Percentiles rank a stretch among this genome's conserved stretches.
Conservation (phyloP, 37 sponge, comb jelly and placozoan species). For the Dysidea cf. avara region DNA sequence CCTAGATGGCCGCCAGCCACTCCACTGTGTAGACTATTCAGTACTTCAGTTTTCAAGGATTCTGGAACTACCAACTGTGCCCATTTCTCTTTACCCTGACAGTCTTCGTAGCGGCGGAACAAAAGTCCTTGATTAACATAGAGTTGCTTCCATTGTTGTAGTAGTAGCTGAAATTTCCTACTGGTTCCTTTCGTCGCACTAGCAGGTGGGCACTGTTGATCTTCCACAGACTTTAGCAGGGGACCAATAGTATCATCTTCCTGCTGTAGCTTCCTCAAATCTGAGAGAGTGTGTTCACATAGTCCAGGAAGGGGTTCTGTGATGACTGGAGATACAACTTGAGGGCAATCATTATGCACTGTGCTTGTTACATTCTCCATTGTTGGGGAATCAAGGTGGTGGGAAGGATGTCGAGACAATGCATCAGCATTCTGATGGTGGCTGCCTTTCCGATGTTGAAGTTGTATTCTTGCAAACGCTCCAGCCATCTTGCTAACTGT, state of each 20-base stretch:
- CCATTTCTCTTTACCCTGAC: neutral
- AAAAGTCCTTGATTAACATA: neutral
- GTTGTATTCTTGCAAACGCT: slow-evolving; percentile 28
- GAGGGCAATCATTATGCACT: no score
- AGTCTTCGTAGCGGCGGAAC: neutral
- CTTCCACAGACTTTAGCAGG: no score
- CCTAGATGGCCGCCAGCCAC: slow-evolving; percentile 7
- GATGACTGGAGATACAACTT: no score
- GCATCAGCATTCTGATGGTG: slow-evolving; percentile 40
- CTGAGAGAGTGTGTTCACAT: no score
- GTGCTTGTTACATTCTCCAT: no score
- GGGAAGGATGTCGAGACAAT: slow-evolving; percentile 35
- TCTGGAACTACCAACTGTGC: slow-evolving; percentile 10
- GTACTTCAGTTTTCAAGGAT: neutral
- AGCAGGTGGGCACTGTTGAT: no score
- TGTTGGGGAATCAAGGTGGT: no score
- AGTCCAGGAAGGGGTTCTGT: no score
- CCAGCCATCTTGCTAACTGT: slow-evolving; percentile 35
- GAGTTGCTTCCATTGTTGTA: slow-evolving; percentile 15
- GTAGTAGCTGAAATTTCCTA: neutral
- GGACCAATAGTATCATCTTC: no score
- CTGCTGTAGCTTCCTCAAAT: no score
- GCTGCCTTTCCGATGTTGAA: slow-evolving; percentile 22
- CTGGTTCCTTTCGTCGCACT: no score
- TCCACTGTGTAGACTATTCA: neutral